Evolutionary conservation across 2,113 vertebrate species (phyloP), one percentile per base, ranked within the genome.

Genomic region (Catagonus wagneri): DNA sequence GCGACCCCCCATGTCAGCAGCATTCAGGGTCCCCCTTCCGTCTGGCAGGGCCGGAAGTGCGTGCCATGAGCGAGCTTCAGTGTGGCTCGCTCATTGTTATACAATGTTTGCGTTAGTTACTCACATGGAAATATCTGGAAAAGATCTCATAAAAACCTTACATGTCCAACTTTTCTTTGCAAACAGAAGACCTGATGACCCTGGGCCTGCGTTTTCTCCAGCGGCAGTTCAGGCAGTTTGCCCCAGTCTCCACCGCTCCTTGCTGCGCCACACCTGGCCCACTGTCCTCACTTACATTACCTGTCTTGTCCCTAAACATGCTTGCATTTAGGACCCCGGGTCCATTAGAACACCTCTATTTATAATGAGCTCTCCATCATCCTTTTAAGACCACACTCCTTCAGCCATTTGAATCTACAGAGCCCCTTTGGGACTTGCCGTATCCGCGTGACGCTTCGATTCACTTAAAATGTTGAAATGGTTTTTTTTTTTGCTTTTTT

Each of bases 211-310:
- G 0, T 23, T 20, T 20, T 39, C 44, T 29, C 32, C 1, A 15
- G 50, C 0, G 1, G 9, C 10, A 0, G 54, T 13, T 0, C 12
- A 6, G n/a, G n/a, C 3, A 1, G 16, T 12, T 60, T 17, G 2
- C 87, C 39, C 11, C 3, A 1, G 16, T 4, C 60, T 22, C 32
- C 44, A 2, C 27, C 1, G 0, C 29, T 56, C 27, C 29, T 16
- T 36, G 2, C 1, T 14, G 20, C 0, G 3, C 13, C n/a, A 3
- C 1, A 11, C 58, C 56, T 1, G 34, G 15, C 27, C 56, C 29
- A 13, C n/a, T 16, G 22, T 69, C 4, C 52, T 56, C n/a, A 23
- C 60, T 50, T 76, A 2, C 25, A 7, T 27, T 71, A 93, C 34
- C 80, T 3, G 7, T 20, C 90, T 68, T 1, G 11, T 32, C 60